Evolutionary conservation across 1,140 invertebrate genomes (phyloP), one percentile per base, ranked within the genome.

Genomic region (Drosophila hydei): DNA sequence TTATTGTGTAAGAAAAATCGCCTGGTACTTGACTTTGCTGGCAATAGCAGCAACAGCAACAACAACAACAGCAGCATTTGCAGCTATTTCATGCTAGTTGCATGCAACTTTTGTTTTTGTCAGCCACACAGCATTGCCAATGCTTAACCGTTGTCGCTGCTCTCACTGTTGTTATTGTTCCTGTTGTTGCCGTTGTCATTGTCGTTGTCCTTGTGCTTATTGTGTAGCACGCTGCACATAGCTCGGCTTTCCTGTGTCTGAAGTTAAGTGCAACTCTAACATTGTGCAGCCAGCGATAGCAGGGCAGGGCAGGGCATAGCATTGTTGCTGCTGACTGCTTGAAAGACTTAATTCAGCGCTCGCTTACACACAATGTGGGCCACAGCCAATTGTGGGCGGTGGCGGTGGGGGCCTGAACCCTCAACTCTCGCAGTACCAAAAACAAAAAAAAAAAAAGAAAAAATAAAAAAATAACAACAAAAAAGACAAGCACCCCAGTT

Each of bases 221-320:
- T 80, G 78, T 80, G 78, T 33, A 6, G 16, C 69, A 67, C 62
- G 30, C 59, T 52, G 65, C 71, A 62, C 47, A 71, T 43, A 71
- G 70, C 72, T 73, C 64, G 59, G 74, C 65, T 75, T 88, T 77
- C 74, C 81, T 87, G 83, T 83, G 78, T 83, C 83, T 88, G 79
- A 88, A 88, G 84, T 88, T 88, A 88, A 88, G 83, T 88, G 81
- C 81, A 89, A 88, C 83, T 88, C 84, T 79, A 88, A 88, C 83
- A 84, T 88, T 83, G 83, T 75, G 78, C 78, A 83, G 25, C 47
- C 78, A 54, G 51, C 81, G 71, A 83, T 88, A 78, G 72, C 25
- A 27, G 25, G 25, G 27, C 30, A 33, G 30, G 30, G 11, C 83
- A 79, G 40, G 62, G 71, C 78, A 83, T 88, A 88, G 69, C 83